These are phyloP conservation scores for Apotomis capreana DNA, from an alignment of 2,888 invertebrate species.

Conservation along the genomic window DNA sequence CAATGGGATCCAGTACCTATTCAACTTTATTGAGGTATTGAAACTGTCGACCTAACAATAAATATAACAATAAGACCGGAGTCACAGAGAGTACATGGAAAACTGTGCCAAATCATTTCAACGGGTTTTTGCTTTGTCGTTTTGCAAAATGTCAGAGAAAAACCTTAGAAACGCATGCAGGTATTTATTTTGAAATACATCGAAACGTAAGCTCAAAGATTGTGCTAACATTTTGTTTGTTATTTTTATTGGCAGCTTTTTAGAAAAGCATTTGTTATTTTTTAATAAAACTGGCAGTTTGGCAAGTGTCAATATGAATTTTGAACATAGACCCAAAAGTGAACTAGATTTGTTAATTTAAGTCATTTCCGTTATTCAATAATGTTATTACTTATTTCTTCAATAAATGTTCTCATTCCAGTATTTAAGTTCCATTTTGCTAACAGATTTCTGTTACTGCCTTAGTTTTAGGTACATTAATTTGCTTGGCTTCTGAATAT, in stretches of 20 bases:
- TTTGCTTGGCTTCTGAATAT: constrained; percentile 34
- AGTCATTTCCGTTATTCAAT: constrained; percentile 9
- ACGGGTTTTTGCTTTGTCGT: too few species aligned
- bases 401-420: constrained; percentile 28
- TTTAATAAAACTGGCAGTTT: neutral
- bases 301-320: neutral
- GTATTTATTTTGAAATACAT: neutral
- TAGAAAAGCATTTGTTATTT: constrained; percentile 42
- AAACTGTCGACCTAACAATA: neutral
- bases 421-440: constrained; percentile 38
- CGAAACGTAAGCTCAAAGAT: neutral
- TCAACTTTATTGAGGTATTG: neutral
- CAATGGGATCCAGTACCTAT: too few species aligned
- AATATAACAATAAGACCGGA: too few species aligned
- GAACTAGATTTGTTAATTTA: constrained; percentile 45
- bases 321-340: constrained; percentile 35
- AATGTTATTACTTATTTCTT: neutral
- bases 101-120: too few species aligned
- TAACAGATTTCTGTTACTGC: constrained; percentile 50
- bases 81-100: too few species aligned
- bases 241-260: constrained; percentile 34
- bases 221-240: constrained; percentile 32
- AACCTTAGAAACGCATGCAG: too few species aligned
- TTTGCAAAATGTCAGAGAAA: too few species aligned
- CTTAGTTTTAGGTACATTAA: constrained; percentile 49